A percentile compares a stretch with the other conserved stretches of the same genome.
phyloP scores from a whole-genome alignment of 2,888 invertebrate genomes.

The Marronus borbonicus region DNA sequence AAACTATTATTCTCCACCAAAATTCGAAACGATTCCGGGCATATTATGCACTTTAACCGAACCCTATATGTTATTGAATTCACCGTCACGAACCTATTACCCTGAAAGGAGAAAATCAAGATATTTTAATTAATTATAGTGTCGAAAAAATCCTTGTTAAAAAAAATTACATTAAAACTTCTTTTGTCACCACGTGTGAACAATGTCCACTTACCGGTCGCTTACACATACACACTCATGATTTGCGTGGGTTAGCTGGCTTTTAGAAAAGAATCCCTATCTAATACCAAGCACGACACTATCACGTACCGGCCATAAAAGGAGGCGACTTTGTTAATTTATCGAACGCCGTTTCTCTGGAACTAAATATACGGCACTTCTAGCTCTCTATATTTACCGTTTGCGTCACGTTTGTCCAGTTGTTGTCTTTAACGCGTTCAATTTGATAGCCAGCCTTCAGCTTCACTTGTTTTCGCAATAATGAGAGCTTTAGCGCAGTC shows the following conservation, averaged over 20 bases:
- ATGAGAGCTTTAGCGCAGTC: conserved; percentile 11
- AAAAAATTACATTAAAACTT: neutral
- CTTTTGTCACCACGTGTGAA: neutral
- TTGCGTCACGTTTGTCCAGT: neutral
- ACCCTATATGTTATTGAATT: too few relatives aligned
- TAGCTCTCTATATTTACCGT: neutral
- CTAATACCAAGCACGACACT: neutral
- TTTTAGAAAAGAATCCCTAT: conserved; percentile 31
- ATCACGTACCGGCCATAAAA: conserved; percentile 32
- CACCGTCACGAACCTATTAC: neutral
- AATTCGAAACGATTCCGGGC: too few relatives aligned
- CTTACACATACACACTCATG: conserved; percentile 1
- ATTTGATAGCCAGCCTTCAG: conserved; percentile 25
- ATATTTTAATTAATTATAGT: conserved; percentile 25
- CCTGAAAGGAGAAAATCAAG: neutral
- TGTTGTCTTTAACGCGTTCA: conserved; percentile 17
- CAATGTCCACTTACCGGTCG: neutral
- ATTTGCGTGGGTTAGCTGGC: conserved; percentile 10
- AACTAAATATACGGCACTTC: neutral
- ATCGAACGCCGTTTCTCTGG: conserved; percentile 5
- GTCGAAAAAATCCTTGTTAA: neutral
- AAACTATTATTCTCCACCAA: too few relatives aligned
- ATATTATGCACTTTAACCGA: too few relatives aligned
- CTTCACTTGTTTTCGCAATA: conserved; percentile 33
- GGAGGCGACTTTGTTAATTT: conserved; percentile 26